Conservation (phyloP, 2,888 invertebrate species). For the Aleiodes alternator region DNA sequence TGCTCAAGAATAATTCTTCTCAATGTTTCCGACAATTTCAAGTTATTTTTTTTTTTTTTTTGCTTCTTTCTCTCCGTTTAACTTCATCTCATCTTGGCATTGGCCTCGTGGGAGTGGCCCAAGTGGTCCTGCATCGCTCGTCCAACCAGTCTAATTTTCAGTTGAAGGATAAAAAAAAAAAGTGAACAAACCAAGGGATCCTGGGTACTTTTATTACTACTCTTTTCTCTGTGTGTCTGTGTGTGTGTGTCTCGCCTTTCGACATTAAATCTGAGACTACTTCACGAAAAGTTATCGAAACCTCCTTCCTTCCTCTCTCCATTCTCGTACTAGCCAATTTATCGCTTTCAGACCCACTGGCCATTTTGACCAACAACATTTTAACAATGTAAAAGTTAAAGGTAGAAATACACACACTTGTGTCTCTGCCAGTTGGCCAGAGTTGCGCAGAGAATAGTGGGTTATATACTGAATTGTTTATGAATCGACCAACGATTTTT, state of each 20-base stretch:
- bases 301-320: background rate
- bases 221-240: no score
- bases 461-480: slow-evolving; percentile 18
- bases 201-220: slow-evolving; percentile 10
- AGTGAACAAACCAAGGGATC: background rate
- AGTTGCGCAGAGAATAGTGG: slow-evolving; percentile 14
- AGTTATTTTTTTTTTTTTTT: slow-evolving; percentile 7
- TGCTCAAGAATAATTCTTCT: background rate
- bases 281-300: slow-evolving; percentile 21
- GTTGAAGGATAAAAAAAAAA: background rate
- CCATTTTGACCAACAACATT: slow-evolving; percentile 25
- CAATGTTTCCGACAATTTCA: slow-evolving; percentile 13
- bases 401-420: background rate
- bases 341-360: background rate
- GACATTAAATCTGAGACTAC: background rate
- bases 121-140: slow-evolving; percentile 25
- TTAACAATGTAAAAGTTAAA: slow-evolving; percentile 32
- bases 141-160: slow-evolving; percentile 14
- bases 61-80: background rate
- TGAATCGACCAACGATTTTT: slow-evolving; percentile 34
- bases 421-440: background rate
- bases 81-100: slow-evolving; percentile 3
- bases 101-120: slow-evolving; percentile 28
- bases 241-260: background rate
- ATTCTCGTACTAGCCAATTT: background rate